Percentiles rank a stretch among this genome's conserved stretches.
These are phyloP conservation scores for Enteromius thamalakanensis DNA, from an alignment of 2,797 vertebrate species.

Conservation along the genomic window DNA sequence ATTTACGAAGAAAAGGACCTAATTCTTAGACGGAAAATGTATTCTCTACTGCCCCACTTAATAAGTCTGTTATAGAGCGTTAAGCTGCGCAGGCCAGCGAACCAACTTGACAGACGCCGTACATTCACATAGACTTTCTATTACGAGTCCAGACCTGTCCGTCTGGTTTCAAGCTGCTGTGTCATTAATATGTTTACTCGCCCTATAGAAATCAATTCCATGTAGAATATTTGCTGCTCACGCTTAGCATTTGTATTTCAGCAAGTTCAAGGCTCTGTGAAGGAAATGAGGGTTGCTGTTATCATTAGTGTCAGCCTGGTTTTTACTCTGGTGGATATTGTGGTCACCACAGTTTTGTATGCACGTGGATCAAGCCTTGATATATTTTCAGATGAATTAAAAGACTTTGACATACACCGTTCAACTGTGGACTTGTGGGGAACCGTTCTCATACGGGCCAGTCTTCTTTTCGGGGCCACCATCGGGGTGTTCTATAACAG, in stretches of 20 bases:
- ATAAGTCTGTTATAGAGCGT: background rate
- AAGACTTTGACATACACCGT: slow-evolving; percentile 82
- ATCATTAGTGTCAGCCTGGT: slow-evolving; percentile 73
- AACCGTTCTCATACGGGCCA: slow-evolving; percentile 80
- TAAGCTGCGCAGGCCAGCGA: slow-evolving; percentile 10
- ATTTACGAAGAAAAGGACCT: background rate
- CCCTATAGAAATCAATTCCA: background rate
- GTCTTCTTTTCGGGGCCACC: slow-evolving; percentile 84
- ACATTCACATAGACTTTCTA: background rate
- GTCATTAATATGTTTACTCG: background rate
- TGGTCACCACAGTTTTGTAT: slow-evolving; percentile 85
- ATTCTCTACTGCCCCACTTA: background rate
- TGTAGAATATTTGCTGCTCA: background rate
- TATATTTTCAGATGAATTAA: slow-evolving; percentile 78
- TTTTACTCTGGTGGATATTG: slow-evolving; percentile 77
- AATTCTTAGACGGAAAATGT: background rate
- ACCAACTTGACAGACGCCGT: background rate
- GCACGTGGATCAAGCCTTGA: slow-evolving; percentile 71
- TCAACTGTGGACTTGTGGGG: slow-evolving; percentile 90
- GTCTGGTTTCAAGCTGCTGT: background rate
- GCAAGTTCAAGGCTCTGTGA: background rate
- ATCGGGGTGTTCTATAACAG: slow-evolving; percentile 86
- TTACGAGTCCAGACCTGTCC: background rate
- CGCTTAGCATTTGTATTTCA: background rate
- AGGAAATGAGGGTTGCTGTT: slow-evolving; percentile 78